phyloP scores from a whole-genome alignment of 2,888 invertebrate genomes.

The Lasioglossum lativentre region DNA sequence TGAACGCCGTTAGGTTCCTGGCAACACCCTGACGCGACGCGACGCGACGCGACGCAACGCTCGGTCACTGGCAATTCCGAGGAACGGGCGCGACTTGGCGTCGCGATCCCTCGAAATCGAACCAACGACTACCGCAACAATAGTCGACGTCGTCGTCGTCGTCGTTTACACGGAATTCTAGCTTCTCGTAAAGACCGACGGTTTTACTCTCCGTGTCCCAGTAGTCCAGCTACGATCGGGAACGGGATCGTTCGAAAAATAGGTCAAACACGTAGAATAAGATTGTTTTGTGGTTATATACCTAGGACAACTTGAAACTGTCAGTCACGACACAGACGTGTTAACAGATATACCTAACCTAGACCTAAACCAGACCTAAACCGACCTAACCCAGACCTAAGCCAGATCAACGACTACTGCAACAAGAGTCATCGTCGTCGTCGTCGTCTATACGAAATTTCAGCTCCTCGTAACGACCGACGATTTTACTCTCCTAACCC shows the following conservation, averaged over 20 bases:
- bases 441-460: too few relatives aligned
- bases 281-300: background rate
- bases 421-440: too few relatives aligned
- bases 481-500: too few relatives aligned
- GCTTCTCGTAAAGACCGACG: background rate
- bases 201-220: background rate
- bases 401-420: too few relatives aligned
- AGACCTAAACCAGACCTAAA: too few relatives aligned
- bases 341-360: background rate
- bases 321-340: background rate
- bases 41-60: conserved; percentile 3
- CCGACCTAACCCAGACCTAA: too few relatives aligned
- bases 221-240: background rate
- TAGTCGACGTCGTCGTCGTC: background rate
- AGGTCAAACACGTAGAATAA: background rate
- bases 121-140: background rate
- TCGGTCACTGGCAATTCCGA: conserved; percentile 8
- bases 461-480: too few relatives aligned
- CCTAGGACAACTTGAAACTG: background rate
- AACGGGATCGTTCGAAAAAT: background rate
- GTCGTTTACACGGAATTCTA: background rate
- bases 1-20: conserved; percentile 51
- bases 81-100: conserved; percentile 9
- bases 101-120: background rate
- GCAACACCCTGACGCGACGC: conserved; percentile 46